Base-by-base conservation (phyloP, 1,140 invertebrate species). In the Sycophaga agraensis region DNA sequence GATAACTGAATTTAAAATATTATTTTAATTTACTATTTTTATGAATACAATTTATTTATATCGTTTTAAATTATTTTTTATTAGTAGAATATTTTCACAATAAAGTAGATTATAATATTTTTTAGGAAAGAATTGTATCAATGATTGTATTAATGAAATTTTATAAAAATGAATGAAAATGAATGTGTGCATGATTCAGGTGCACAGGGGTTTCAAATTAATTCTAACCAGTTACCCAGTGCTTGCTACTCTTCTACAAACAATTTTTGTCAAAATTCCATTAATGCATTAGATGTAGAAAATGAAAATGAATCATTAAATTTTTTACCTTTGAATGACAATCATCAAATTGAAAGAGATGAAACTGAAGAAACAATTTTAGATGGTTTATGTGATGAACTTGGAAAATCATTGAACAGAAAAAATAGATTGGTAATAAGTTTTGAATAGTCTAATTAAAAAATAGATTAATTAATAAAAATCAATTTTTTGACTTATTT, bases 381-480 rank as follows among this genome's bases (percentile, higher is more conserved):
- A 34, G 66, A 73, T 43, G 68, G 63, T 21, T 70, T 63, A n/a
- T 72, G 61, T 34, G 60, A 59, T 65, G 66, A 73, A 31, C 51
- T 66, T 51, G 66, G 64, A 49, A 62, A 68, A 16, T 69, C 46
- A 48, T 24, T 55, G n/a, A 19, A 53, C 46, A 59, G 60, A 31
- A 54, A 61, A 17, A 48, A 49, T 50, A 67, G 59, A 55, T 51
- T 65, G 63, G 71, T 74, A 67, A 43, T 60, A 12, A n/a, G n/a
- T n/a, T n/a, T n/a, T 24, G 6, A 21, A 67, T 45, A 16, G 16
- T 59, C 43, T 6, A n/a, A 34, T 50, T 37, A 49, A 5, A 16
- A 37, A 31, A 39, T 6, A 53, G 39, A 12, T 34, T 45, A 28
- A 46, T 21, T 56, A n/a, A 40, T 16, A 28, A 8, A 49, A 4